Conservation (phyloP, 2,113 vertebrate genomes). For the Tetrax tetrax region DNA sequence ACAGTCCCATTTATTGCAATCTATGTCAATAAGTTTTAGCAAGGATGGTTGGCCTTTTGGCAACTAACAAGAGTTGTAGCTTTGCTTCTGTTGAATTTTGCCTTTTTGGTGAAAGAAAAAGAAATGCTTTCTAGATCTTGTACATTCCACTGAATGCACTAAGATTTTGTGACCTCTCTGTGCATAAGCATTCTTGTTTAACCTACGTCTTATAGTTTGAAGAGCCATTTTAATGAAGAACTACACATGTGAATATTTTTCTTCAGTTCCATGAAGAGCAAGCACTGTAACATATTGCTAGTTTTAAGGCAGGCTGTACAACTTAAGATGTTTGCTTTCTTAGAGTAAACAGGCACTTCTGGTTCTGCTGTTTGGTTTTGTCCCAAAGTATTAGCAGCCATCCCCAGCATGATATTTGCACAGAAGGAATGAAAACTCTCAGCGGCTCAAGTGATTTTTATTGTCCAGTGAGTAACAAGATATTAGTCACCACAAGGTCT, state of each 20-base stretch:
- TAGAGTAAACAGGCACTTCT: conserved; percentile 15
- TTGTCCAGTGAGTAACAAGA: conserved; percentile 3
- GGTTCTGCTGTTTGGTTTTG: conserved; percentile 29
- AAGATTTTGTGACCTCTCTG: neutral
- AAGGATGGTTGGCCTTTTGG: neutral
- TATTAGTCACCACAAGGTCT: conserved; percentile 15
- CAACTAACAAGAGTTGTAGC: neutral
- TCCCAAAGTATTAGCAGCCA: neutral
- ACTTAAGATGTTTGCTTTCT: conserved; percentile 16
- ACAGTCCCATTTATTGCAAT: neutral
- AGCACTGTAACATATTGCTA: neutral
- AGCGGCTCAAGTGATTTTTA: conserved; percentile 36
- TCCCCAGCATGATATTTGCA: conserved; percentile 14
- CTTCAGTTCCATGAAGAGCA: neutral
- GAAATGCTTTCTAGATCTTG: neutral
- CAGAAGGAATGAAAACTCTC: neutral
- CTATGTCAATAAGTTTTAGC: neutral
- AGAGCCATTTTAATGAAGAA: neutral
- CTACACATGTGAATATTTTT: neutral
- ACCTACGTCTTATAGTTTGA: neutral
- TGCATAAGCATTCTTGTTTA: neutral
- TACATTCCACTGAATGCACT: neutral
- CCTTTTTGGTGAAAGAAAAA: neutral
- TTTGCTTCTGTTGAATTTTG: neutral
- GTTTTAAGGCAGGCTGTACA: neutral